A percentile compares a stretch with the other conserved stretches of the same genome.
Conservation (phyloP, 2,888 invertebrate species). For the Ophion slaviceki region DNA sequence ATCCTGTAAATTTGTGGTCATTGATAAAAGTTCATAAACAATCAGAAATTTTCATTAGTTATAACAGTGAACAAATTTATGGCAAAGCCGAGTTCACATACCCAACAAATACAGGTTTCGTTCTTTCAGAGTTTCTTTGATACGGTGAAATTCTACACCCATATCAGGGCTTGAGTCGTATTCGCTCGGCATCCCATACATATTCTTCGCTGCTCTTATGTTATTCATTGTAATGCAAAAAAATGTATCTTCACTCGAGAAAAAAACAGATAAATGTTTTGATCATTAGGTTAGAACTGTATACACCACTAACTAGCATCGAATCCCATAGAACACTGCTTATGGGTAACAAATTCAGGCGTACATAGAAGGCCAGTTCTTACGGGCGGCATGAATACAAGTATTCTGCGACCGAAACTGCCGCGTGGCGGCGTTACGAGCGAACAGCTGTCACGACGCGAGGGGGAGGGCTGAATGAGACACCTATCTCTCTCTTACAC, state of each 20-base stretch:
- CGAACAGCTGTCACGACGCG: too few relatives aligned
- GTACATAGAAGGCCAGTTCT: too few relatives aligned
- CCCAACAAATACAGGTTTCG: conserved; percentile 53
- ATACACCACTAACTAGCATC: too few relatives aligned
- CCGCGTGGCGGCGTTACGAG: too few relatives aligned
- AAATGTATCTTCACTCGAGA: background rate
- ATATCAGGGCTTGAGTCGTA: conserved; percentile 35
- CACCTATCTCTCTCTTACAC: too few relatives aligned
- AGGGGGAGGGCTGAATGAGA: too few relatives aligned
- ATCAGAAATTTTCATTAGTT: background rate
- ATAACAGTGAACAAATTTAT: background rate
- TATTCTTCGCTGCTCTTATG: conserved; percentile 52
- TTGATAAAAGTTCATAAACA: too few relatives aligned
- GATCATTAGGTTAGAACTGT: too few relatives aligned
- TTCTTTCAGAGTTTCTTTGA: conserved; percentile 44
- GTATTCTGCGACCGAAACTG: too few relatives aligned
- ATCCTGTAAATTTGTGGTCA: conserved; percentile 34
- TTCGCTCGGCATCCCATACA: conserved; percentile 39
- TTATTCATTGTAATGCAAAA: conserved; percentile 56
- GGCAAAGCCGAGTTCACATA: background rate
- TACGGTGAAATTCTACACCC: background rate
- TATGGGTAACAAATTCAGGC: too few relatives aligned
- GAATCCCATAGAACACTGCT: too few relatives aligned
- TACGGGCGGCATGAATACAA: too few relatives aligned
- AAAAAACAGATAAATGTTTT: background rate